A percentile compares a stretch with the other conserved stretches of the same genome.
Evolutionary conservation across 1,140 invertebrate species (phyloP).

Genomic region (Xylocopa sonorina): DNA sequence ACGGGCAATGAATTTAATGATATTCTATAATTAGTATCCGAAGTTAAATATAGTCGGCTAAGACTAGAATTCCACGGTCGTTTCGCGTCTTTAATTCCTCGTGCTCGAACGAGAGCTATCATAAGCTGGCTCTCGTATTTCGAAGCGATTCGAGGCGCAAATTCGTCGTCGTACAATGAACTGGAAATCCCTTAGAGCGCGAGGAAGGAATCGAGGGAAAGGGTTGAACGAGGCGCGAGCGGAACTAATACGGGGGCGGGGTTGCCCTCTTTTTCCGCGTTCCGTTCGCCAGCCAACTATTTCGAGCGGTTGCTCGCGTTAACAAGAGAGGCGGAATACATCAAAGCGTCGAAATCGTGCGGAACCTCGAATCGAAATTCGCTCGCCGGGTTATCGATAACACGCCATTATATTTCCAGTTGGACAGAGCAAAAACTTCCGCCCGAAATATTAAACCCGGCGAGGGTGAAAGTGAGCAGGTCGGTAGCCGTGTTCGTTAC

Average conservation of each 20-base stretch:
- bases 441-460: slow-evolving; percentile 10
- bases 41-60: too few relatives aligned
- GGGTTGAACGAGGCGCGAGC: slow-evolving; percentile 5
- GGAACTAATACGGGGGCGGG: slow-evolving; percentile 24
- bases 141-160: background rate
- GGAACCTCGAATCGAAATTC: slow-evolving; percentile 35
- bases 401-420: slow-evolving; percentile 32
- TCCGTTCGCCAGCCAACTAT: slow-evolving; percentile 37
- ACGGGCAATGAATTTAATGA: too few relatives aligned
- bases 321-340: slow-evolving; percentile 45
- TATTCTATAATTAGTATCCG: too few relatives aligned
- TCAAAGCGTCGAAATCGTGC: slow-evolving; percentile 42
- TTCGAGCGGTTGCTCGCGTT: slow-evolving; percentile 34
- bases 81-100: background rate
- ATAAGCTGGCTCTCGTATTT: too few relatives aligned
- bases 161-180: background rate
- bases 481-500: background rate
- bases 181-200: background rate
- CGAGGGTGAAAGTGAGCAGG: background rate
- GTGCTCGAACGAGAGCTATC: background rate
- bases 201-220: background rate
- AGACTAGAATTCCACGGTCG: too few relatives aligned
- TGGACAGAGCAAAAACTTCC: slow-evolving; percentile 13
- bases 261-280: background rate
- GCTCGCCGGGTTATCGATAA: slow-evolving; percentile 27